These are phyloP conservation scores for Drosophila ficusphila DNA, from an alignment of 1,140 invertebrate species.

Conservation along the genomic window DNA sequence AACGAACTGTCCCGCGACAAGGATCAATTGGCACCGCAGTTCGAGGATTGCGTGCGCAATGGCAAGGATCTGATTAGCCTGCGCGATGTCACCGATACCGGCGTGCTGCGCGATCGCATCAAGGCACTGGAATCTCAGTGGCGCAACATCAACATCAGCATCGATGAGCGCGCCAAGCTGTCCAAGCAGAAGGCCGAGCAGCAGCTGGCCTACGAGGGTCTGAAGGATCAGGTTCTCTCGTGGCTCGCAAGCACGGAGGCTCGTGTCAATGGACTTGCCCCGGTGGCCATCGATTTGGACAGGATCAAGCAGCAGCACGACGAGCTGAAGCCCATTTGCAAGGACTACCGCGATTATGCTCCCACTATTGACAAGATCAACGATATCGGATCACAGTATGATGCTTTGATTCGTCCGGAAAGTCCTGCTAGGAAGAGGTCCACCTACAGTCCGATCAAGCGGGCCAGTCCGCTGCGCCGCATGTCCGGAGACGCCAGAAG, in stretches of 20 bases:
- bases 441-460: conserved; percentile 91
- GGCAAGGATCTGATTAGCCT: conserved; percentile 94
- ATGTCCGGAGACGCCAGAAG: conserved; percentile 89
- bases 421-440: conserved; percentile 88
- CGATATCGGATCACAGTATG: conserved; percentile 94
- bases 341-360: conserved; percentile 95
- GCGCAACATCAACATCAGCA: conserved; percentile 91
- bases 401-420: conserved; percentile 91
- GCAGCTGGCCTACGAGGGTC: conserved; percentile 92
- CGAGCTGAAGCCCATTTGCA: conserved; percentile 94
- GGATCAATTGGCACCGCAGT: conserved; percentile 84
- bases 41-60: conserved; percentile 91
- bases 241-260: conserved; percentile 94
- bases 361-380: conserved; percentile 95
- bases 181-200: conserved; percentile 93
- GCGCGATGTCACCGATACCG: conserved; percentile 95
- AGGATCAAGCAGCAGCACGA: conserved; percentile 92
- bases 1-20: conserved; percentile 85
- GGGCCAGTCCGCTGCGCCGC: conserved; percentile 85
- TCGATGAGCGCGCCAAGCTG: conserved; percentile 93
- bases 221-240: conserved; percentile 92
- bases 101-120: conserved; percentile 92
- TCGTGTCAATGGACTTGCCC: conserved; percentile 89
- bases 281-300: conserved; percentile 94
- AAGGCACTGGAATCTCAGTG: conserved; percentile 94